Base-by-base conservation (phyloP, 1,140 invertebrate genomes). In the Apis laboriosa region DNA sequence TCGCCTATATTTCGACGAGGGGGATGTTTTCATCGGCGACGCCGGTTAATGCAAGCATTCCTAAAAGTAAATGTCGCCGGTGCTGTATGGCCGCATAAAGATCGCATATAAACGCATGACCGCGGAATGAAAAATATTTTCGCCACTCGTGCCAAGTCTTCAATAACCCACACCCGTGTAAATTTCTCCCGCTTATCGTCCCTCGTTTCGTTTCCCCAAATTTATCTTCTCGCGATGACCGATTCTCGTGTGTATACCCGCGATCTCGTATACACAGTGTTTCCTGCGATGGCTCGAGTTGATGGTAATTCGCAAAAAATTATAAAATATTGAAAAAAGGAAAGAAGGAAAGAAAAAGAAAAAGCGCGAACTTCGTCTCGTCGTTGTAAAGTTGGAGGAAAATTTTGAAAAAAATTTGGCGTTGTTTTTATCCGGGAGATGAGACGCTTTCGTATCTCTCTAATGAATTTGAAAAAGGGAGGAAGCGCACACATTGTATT, bases 51-150 rank as follows among this genome's bases (percentile, higher is more conserved):
- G 80, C 81, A 53, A 28, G 77, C 85, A 80, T 87, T 80, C 71
- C 85, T 72, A 72, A 79, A 84, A 84, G 71, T 77, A 80, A 87
- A 83, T 87, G 85, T 87, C 86, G 73, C 66, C 77, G 61, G 21
- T 71, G 77, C 56, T 84, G 34, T 80, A 76, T 11, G 73, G 28
- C 28, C 75, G 77, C 83, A 76, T 87, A 84, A 88, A 88, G 86
- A 88, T 84, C 82, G 51, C n/a, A n/a, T 70, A 80, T 49, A 58
- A 83, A 74, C 77, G 84, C 68, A 49, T 68, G 61, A 34, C 61
- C 12, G 58, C 24, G 71, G 56, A 71, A 74, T 77, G 86, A 77
- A 87, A 87, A 77, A 78, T 84, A 80, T 87, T 78, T 82, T 79
- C 75, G 75, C 78, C 34, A 34, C 56, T 34, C 55, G 77, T 81